These are phyloP conservation scores for Eleginops maclovinus DNA, from an alignment of 2,113 vertebrate species.

Conservation along the genomic window DNA sequence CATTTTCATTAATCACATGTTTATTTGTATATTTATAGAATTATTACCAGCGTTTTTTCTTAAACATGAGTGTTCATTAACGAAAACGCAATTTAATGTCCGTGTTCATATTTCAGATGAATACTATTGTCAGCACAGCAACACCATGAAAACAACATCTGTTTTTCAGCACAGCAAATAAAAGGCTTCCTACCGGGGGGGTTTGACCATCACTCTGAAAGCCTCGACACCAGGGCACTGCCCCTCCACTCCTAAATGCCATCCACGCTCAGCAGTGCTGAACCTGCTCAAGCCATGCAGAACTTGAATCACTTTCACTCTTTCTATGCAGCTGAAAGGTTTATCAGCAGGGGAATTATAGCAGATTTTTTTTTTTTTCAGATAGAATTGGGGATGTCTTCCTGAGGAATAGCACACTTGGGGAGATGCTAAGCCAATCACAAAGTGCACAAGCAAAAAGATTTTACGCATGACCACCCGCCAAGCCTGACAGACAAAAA, in stretches of 20 bases:
- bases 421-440: slow-evolving; percentile 58
- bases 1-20: background rate
- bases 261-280: slow-evolving; percentile 69
- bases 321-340: slow-evolving; percentile 48
- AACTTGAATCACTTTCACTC: slow-evolving; percentile 68
- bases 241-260: slow-evolving; percentile 72
- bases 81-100: background rate
- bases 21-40: background rate
- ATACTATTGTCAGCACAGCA: background rate
- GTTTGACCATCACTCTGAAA: slow-evolving; percentile 59
- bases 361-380: slow-evolving; percentile 51
- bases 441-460: slow-evolving; percentile 45
- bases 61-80: too few species aligned
- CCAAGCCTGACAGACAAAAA: slow-evolving; percentile 74
- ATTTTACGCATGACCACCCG: slow-evolving; percentile 65
- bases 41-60: too few species aligned
- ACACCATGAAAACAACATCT: slow-evolving; percentile 54
- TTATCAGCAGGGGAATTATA: slow-evolving; percentile 67
- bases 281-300: slow-evolving; percentile 74
- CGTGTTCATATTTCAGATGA: background rate
- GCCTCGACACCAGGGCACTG: slow-evolving; percentile 73
- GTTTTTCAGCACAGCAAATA: slow-evolving; percentile 48
- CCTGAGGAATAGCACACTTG: slow-evolving; percentile 65
- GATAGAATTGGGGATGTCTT: slow-evolving; percentile 64
- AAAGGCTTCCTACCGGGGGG: slow-evolving; percentile 65